Evolutionary conservation across 2,113 vertebrate species (phyloP).

Genomic region (Meriones unguiculatus): DNA sequence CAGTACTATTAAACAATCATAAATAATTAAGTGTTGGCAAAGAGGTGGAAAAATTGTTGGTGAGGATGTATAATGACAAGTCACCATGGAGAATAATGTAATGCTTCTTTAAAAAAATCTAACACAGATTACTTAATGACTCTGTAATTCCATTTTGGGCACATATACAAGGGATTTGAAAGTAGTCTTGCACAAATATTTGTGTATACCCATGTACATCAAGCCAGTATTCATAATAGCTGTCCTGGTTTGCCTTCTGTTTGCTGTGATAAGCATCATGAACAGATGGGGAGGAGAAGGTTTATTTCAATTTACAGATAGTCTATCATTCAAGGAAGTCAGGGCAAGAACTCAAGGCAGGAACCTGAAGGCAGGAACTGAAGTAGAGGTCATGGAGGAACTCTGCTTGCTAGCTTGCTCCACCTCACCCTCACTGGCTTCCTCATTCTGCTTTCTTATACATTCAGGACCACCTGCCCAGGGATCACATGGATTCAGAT

Average conservation of each 20-base stretch:
- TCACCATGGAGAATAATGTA: background rate
- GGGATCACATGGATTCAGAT: background rate
- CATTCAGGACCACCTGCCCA: background rate
- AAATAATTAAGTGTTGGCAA: background rate
- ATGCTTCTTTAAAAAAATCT: background rate
- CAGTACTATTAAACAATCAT: background rate
- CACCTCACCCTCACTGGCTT: background rate
- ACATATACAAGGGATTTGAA: background rate
- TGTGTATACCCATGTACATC: background rate
- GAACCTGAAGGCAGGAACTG: background rate
- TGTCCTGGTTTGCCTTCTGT: background rate
- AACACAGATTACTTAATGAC: background rate
- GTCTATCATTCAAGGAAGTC: background rate
- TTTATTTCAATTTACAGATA: background rate
- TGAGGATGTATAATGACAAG: background rate
- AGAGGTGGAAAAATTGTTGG: background rate
- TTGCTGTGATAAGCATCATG: background rate
- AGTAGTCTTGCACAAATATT: background rate
- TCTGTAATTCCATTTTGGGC: background rate
- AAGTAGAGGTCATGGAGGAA: background rate
- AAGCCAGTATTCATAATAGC: background rate
- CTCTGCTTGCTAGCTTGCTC: background rate
- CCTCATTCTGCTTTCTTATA: background rate
- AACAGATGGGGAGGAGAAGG: background rate
- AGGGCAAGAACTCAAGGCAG: background rate